These are phyloP conservation scores for Timema cristinae DNA, from an alignment of 2,888 invertebrate genomes.

Conservation along the genomic window DNA sequence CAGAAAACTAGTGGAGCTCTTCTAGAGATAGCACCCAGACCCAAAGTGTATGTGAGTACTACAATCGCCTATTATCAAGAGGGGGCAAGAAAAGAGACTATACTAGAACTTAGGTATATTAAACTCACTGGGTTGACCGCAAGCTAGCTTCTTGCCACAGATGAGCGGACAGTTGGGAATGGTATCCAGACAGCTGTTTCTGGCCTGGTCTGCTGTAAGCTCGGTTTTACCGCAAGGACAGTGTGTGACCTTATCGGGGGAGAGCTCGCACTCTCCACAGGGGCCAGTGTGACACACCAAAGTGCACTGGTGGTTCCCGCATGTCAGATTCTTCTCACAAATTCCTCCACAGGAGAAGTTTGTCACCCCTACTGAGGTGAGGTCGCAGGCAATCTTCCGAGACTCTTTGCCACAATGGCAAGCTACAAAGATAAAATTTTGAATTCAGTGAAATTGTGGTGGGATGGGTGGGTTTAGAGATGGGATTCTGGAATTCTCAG, in stretches of 20 bases:
- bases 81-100: no score
- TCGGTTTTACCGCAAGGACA: constrained; percentile 75
- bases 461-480: no score
- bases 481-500: no score
- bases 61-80: no score
- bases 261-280: constrained; percentile 61
- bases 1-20: no score
- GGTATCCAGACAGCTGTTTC: constrained; percentile 72
- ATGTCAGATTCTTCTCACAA: constrained; percentile 58
- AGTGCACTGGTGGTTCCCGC: constrained; percentile 68
- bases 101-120: background rate
- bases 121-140: constrained; percentile 45
- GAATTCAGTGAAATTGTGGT: no score
- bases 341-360: constrained; percentile 58
- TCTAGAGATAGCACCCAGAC: no score
- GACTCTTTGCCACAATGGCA: constrained; percentile 68
- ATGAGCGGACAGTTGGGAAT: constrained; percentile 74
- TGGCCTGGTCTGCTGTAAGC: constrained; percentile 47
- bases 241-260: constrained; percentile 57
- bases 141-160: constrained; percentile 46
- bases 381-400: constrained; percentile 59
- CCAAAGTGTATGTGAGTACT: no score
- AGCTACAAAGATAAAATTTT: constrained; percentile 42
- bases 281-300: constrained; percentile 63
- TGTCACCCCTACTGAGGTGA: constrained; percentile 47